These are phyloP conservation scores for Matsumyia berberina DNA, from an alignment of 2,888 invertebrate species.

Conservation along the genomic window DNA sequence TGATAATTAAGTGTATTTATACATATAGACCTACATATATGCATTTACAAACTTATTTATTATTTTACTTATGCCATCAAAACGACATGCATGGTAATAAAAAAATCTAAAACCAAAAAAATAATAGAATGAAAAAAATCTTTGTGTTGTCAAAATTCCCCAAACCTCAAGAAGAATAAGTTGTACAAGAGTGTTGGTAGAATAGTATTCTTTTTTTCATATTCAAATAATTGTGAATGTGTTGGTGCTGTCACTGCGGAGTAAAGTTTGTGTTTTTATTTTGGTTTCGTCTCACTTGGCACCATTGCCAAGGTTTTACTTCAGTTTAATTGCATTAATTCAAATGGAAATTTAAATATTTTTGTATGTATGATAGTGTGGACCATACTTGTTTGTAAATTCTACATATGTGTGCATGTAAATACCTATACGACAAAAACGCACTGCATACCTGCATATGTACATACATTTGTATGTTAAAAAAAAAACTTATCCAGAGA, in stretches of 20 bases:
- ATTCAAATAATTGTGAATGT: conserved; percentile 8
- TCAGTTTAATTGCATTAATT: conserved; percentile 23
- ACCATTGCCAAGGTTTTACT: conserved; percentile 8
- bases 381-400: too few species aligned
- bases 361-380: neutral
- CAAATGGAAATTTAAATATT: neutral
- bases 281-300: neutral
- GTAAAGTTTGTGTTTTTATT: conserved; percentile 2
- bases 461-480: too few species aligned
- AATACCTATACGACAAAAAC: too few species aligned
- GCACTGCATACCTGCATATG: too few species aligned
- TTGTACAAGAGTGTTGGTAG: neutral
- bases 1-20: too few species aligned
- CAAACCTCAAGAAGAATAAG: neutral
- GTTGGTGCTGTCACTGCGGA: conserved; percentile 2
- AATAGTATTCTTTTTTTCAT: neutral
- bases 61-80: too few species aligned
- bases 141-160: neutral
- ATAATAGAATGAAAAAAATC: neutral
- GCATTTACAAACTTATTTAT: too few species aligned
- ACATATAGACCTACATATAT: too few species aligned
- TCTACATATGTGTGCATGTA: too few species aligned
- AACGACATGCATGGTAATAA: neutral
- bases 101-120: neutral
- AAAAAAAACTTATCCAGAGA: neutral